Evolutionary conservation across 2,113 vertebrate genomes (phyloP).

Genomic region (Fulica atra): DNA sequence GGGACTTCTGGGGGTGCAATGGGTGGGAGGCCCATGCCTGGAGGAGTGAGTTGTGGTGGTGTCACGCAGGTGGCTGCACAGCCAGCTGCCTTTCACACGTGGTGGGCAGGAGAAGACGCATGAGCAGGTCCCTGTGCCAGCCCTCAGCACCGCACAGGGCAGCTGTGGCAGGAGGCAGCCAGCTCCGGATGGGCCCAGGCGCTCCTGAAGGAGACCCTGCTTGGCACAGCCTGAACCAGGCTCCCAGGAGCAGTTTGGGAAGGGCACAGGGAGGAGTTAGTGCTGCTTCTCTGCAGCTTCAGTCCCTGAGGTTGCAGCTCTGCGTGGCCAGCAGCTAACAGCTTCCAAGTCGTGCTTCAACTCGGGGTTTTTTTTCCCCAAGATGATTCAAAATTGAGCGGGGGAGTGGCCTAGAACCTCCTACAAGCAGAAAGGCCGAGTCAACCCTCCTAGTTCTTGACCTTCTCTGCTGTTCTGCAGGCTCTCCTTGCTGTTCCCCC

Average conservation of each 20-base stretch:
- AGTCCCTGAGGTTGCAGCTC: not conserved
- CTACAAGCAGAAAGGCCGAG: not conserved
- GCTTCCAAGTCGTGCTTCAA: not conserved
- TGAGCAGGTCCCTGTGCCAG: not conserved
- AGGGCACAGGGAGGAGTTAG: not conserved
- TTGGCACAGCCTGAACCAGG: not conserved
- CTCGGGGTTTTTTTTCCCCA: not conserved
- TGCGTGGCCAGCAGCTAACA: not conserved
- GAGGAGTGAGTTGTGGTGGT: not conserved
- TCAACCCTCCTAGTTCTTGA: not conserved
- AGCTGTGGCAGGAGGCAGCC: not conserved
- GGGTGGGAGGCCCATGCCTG: not conserved
- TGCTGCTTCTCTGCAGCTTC: not conserved
- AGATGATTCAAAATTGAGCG: not conserved
- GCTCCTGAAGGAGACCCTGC: not conserved
- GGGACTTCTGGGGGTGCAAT: not conserved
- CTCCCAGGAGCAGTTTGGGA: not conserved
- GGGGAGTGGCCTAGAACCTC: not conserved
- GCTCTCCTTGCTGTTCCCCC: not conserved
- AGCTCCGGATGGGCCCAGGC: not conserved
- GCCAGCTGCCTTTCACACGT: not conserved
- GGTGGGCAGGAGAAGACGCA: not conserved
- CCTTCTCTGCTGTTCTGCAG: not conserved
- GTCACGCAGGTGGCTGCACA: not conserved
- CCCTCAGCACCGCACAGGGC: not conserved